phyloP scores from a whole-genome alignment of 2,888 invertebrate species.

The Catocala fraxini region DNA sequence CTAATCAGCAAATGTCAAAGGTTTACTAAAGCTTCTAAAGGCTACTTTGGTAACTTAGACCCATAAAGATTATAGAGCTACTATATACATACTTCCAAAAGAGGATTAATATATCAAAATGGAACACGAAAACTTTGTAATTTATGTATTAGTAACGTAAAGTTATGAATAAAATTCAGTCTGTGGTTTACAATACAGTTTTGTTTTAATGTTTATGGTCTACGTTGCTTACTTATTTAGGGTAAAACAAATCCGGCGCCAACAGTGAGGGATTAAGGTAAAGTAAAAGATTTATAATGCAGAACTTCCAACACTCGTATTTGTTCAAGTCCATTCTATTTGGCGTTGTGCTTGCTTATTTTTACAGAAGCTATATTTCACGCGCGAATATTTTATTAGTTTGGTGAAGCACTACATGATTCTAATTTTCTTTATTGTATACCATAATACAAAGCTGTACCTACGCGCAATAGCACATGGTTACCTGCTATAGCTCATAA shows the following conservation, averaged over 20 bases:
- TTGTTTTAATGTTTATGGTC: not conserved
- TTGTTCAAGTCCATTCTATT: not conserved
- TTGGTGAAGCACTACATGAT: too few species aligned
- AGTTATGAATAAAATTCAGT: not conserved
- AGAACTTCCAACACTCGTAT: not conserved
- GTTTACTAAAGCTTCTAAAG: too few species aligned
- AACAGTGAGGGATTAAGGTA: slow-evolving; percentile 2
- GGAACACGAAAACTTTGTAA: not conserved
- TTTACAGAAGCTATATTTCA: not conserved
- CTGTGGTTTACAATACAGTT: not conserved
- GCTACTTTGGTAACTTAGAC: too few species aligned
- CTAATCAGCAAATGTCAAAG: too few species aligned
- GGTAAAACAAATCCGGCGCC: slow-evolving; percentile 6
- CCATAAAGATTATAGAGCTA: too few species aligned
- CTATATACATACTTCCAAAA: not conserved
- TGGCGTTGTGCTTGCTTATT: not conserved
- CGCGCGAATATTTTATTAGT: too few species aligned
- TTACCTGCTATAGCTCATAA: too few species aligned
- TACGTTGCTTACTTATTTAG: not conserved
- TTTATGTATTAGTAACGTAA: not conserved
- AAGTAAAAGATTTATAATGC: slow-evolving; percentile 4
- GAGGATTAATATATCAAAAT: slow-evolving; percentile 1
- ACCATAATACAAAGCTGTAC: too few species aligned
- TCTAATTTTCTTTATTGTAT: too few species aligned
- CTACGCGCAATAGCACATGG: too few species aligned